Evolutionary conservation across 2,888 invertebrate genomes (phyloP), one percentile per base, ranked within the genome.

Genomic region (Tipula unca): DNA sequence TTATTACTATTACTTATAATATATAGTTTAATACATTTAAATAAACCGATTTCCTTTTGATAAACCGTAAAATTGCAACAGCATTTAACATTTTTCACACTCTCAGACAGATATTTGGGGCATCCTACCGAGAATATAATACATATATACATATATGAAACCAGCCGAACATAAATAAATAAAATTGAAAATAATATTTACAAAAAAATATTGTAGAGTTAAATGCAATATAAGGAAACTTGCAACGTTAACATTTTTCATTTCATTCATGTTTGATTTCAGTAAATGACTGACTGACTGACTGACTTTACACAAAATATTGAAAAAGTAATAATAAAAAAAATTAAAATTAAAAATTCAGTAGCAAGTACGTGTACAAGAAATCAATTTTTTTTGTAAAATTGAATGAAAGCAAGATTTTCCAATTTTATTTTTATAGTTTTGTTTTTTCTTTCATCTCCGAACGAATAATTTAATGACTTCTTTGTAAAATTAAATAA

Each of bases 141-240:
- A n/a, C n/a, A n/a, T n/a, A n/a, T n/a, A n/a, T n/a, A n/a, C n/a
- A n/a, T n/a, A n/a, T n/a, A n/a, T n/a, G n/a, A n/a, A n/a, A n/a
- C n/a, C n/a, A 39, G 39, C 39, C 13, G 13, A 39, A 39, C 39
- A 39, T 8, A 39, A 39, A 39, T 39, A 39, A 39, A 48, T 48
- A 25, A 69, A 2, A 69, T 10, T 69, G 20, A 8, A 69, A 69
- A 69, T 25, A 25, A 69, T 69, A 8, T 69, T 25, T n/a, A n/a
- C n/a, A n/a, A n/a, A 69, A 69, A n/a, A 39, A 48, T 4, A 25
- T 69, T 25, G 69, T 69, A 69, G n/a, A n/a, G n/a, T n/a, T n/a
- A n/a, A n/a, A 69, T 69, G 69, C 69, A 69, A 69, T 69, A 69
- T 69, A 69, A 69, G 69, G 69, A 69, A 69, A 69, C 69, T 69